Conservation (phyloP, 2,113 vertebrate genomes). For the Muscicapa adusta region DNA sequence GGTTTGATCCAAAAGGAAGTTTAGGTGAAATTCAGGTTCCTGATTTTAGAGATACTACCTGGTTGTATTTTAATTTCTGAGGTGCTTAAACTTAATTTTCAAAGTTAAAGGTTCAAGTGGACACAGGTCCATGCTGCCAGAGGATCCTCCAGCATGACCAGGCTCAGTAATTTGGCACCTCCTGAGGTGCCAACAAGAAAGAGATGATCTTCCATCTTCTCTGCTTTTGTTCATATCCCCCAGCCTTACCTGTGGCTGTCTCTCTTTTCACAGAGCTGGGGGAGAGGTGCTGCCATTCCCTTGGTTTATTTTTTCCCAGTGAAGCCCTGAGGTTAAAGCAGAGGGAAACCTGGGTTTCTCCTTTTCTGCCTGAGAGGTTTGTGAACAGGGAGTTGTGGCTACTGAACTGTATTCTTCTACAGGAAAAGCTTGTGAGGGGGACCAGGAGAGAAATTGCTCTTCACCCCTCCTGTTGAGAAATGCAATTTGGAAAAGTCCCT, state of each 20-base stretch:
- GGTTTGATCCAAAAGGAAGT: background rate
- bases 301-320: background rate
- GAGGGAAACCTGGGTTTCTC: background rate
- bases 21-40: background rate
- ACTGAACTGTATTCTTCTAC: background rate
- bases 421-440: background rate
- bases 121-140: background rate
- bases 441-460: background rate
- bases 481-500: slow-evolving; percentile 28
- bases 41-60: background rate
- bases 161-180: background rate
- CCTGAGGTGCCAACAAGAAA: background rate
- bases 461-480: slow-evolving; percentile 30
- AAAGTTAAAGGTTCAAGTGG: background rate
- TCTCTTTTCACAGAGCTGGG: background rate
- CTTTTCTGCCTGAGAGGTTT: background rate
- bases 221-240: background rate
- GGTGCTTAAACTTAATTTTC: background rate
- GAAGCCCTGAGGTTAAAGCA: background rate
- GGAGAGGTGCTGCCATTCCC: background rate
- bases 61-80: background rate
- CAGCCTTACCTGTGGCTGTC: background rate
- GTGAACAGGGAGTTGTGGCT: background rate
- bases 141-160: background rate
- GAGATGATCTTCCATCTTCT: background rate